Conservation (phyloP, 2,888 invertebrate genomes). For the Hoplodrina blanda region DNA sequence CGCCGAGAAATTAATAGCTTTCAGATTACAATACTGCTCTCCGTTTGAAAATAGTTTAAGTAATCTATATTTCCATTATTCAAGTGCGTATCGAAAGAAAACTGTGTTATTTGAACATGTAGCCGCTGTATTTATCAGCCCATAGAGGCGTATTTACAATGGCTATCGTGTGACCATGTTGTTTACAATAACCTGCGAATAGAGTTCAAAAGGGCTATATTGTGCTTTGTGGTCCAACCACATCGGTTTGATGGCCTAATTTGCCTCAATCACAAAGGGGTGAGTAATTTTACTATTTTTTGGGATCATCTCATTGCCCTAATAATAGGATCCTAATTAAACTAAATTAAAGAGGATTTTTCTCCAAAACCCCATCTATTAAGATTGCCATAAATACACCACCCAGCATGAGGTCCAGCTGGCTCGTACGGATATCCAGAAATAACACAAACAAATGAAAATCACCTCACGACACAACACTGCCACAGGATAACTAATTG, state of each 20-base stretch:
- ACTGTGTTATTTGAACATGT: conserved; percentile 10
- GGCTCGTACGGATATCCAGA: conserved; percentile 76
- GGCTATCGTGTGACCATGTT: not conserved
- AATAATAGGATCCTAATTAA: conserved; percentile 3
- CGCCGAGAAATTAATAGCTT: conserved; percentile 36
- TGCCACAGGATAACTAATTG: conserved; percentile 81
- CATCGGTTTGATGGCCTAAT: not conserved
- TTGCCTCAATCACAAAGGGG: not conserved
- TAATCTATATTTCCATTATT: conserved; percentile 42
- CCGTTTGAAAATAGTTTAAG: conserved; percentile 24
- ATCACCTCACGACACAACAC: conserved; percentile 72
- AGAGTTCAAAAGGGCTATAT: not conserved
- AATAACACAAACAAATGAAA: conserved; percentile 80
- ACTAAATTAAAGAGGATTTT: not conserved
- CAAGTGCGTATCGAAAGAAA: conserved; percentile 15
- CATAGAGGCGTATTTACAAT: not conserved
- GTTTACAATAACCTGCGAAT: not conserved
- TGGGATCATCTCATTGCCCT: not conserved
- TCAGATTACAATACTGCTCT: conserved; percentile 26
- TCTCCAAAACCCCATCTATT: conserved; percentile 37
- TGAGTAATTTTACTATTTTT: not conserved
- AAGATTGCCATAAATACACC: conserved; percentile 59
- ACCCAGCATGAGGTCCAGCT: conserved; percentile 71
- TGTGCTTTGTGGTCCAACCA: not conserved
- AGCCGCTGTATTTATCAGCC: not conserved